phyloP scores from a whole-genome alignment of 1,140 invertebrate genomes.

The Bombus sibiricus region DNA sequence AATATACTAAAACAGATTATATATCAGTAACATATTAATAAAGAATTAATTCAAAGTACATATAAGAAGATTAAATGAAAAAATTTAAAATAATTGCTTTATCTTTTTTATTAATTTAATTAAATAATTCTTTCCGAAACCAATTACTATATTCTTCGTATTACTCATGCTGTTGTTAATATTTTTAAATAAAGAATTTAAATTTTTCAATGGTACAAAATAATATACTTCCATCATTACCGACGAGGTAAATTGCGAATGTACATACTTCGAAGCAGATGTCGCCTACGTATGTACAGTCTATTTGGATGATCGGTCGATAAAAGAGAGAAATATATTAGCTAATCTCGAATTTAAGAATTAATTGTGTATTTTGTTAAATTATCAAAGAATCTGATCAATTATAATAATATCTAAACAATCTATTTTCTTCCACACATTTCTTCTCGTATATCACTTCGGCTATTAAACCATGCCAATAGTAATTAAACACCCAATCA shows the following conservation, averaged over 20 bases:
- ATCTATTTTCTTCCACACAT: background rate
- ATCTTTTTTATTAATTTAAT: no score
- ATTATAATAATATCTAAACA: background rate
- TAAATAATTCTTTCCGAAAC: background rate
- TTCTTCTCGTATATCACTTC: rapidly evolving
- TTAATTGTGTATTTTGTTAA: background rate
- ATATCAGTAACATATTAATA: no score
- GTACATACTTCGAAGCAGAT: slow-evolving; percentile 33
- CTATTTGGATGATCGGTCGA: background rate
- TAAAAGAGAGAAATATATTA: slow-evolving; percentile 20
- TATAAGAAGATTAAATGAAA: no score
- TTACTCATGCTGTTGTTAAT: no score
- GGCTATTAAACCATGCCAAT: no score
- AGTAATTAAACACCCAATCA: background rate
- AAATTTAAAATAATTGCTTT: background rate
- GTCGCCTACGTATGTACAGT: slow-evolving; percentile 35
- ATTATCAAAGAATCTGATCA: background rate
- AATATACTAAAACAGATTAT: no score
- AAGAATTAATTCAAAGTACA: background rate
- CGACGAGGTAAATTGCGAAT: background rate
- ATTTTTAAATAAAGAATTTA: background rate
- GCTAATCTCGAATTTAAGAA: background rate
- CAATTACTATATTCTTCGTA: background rate
- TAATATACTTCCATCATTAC: slow-evolving; percentile 23
- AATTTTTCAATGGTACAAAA: background rate